Evolutionary conservation across 2,113 vertebrate genomes (phyloP).

Genomic region (Pomatorhinus ruficollis): DNA sequence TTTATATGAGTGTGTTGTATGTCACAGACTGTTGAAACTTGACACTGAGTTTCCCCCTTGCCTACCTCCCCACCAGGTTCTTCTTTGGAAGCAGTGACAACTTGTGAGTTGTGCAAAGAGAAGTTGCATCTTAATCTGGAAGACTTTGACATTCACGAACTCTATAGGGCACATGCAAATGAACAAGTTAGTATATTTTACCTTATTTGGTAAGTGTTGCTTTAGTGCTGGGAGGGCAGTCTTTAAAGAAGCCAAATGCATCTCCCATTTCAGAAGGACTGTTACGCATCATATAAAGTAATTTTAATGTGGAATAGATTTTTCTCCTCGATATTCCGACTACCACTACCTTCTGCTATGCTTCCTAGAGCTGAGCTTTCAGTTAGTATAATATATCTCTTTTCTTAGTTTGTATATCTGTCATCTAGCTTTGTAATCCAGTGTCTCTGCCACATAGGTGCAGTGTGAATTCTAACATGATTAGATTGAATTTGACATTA

Average conservation of each 20-base stretch:
- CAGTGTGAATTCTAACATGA: background rate
- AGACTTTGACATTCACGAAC: conserved; percentile 94
- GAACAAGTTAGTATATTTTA: conserved; percentile 90
- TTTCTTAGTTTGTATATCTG: background rate
- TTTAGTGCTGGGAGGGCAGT: conserved; percentile 49
- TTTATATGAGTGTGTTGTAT: background rate
- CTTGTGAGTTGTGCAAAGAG: conserved; percentile 96
- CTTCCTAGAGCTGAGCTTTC: background rate
- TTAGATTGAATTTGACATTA: background rate
- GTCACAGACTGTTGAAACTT: background rate
- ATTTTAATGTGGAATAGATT: background rate
- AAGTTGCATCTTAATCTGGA: conserved; percentile 93
- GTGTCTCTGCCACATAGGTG: background rate
- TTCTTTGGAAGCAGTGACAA: conserved; percentile 90
- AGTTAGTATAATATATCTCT: background rate
- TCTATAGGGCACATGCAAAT: conserved; percentile 91
- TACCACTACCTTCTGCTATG: background rate
- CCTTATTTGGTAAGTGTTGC: conserved; percentile 76
- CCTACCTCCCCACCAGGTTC: conserved; percentile 76
- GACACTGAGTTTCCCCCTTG: background rate
- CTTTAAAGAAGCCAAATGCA: background rate
- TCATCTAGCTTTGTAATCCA: background rate
- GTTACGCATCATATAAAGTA: background rate
- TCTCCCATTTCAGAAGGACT: background rate
- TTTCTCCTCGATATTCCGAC: background rate